phyloP scores from a whole-genome alignment of 1,140 invertebrate genomes.

The Potamilus streckersoni region DNA sequence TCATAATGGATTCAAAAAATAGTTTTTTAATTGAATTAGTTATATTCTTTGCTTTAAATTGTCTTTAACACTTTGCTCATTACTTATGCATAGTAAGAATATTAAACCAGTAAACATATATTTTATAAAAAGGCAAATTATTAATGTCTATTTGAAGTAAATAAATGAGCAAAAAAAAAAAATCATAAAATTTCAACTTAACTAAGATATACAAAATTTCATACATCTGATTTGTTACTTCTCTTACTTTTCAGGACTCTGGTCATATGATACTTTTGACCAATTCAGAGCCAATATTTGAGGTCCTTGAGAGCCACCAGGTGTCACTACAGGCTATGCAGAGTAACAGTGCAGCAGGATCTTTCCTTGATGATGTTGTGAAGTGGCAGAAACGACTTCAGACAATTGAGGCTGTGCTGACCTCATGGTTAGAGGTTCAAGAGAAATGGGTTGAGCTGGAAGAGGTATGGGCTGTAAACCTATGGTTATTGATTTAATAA shows the following conservation, averaged over 20 bases:
- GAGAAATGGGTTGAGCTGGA: slow-evolving; percentile 67
- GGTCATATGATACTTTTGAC: slow-evolving; percentile 56
- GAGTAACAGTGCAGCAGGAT: slow-evolving; percentile 63
- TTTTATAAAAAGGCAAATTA: too few species aligned
- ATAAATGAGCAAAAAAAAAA: too few species aligned
- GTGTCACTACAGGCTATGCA: slow-evolving; percentile 65
- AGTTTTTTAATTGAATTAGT: too few species aligned
- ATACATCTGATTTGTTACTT: neutral
- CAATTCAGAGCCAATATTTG: slow-evolving; percentile 64
- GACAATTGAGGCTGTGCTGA: slow-evolving; percentile 65
- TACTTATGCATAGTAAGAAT: too few species aligned
- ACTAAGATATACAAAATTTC: neutral
- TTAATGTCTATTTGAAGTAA: too few species aligned
- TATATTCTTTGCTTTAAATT: too few species aligned
- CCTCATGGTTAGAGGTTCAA: slow-evolving; percentile 65
- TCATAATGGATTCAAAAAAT: too few species aligned
- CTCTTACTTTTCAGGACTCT: slow-evolving; percentile 44
- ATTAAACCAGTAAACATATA: too few species aligned
- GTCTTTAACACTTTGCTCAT: too few species aligned
- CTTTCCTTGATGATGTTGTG: slow-evolving; percentile 67
- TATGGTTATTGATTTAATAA: too few species aligned
- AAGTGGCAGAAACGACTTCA: slow-evolving; percentile 68
- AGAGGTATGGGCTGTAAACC: slow-evolving; percentile 46
- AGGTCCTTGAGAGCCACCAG: slow-evolving; percentile 67
- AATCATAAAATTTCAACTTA: too few species aligned